Base-by-base conservation (phyloP, 2,888 invertebrate species). In the Lingula anatina region DNA sequence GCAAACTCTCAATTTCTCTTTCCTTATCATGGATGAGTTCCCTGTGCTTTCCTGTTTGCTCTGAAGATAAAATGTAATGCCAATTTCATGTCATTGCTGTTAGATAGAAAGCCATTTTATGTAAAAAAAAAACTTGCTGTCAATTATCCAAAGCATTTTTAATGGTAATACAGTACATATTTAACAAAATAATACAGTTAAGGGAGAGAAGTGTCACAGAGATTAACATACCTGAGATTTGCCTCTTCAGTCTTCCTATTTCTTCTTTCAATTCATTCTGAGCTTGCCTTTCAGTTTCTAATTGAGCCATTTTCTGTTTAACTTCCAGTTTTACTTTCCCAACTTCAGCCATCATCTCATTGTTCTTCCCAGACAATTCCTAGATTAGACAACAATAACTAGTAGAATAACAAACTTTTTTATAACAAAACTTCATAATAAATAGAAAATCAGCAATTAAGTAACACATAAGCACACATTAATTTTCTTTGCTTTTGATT, bases 311-410 rank as follows among this genome's bases (percentile, higher is more conserved):
- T 3, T 60, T 55, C 50, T 66, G 62, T 42, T 61, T 66, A 49
- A 71, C 52, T 28, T 74, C 71, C 24, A 67, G 53, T 47, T 63
- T 61, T 24, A 73, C 71, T 51, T 70, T 71, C 20, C 64, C 64
- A 28, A 71, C 69, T 47, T 74, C 75, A 35, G 70, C 62, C 59
- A 67, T 57, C 38, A 71, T 69, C 50, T 71, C 65, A 31, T 61
- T 67, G 57, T 70, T 70, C 59, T 74, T 74, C 47, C 67, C 66
- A n/a, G 69, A 60, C 36, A 75, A 56, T 49, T 70, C 71, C 75
- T 75, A 51, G 5, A 51, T 47, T n/a, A 41, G 43, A 25, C 20
- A 26, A 26, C 25, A 3, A 2, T 7, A 15, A 31, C n/a, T 12
- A 7, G n/a, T n/a, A 27, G 7, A 15, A 39, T 40, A n/a, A 36